Conservation (phyloP, 2,113 vertebrate genomes). For the Anolis sagrei region DNA sequence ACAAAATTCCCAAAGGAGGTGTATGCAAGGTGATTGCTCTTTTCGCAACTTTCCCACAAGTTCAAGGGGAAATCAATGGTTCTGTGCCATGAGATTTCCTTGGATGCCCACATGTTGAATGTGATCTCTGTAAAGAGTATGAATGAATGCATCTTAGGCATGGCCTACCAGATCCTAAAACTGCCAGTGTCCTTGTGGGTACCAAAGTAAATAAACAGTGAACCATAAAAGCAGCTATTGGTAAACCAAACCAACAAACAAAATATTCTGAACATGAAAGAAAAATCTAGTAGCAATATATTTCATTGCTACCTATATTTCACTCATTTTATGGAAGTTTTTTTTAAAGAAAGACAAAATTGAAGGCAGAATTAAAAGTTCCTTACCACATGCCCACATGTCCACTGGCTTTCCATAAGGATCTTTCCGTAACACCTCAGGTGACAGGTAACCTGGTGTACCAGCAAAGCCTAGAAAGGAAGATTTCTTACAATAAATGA, state of each 20-base stretch:
- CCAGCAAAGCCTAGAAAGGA: constrained; percentile 89
- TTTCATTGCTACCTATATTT: neutral
- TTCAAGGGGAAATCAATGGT: neutral
- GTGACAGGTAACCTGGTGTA: constrained; percentile 95
- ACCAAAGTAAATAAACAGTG: too few species aligned
- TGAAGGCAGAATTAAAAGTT: neutral
- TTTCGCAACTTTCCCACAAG: neutral
- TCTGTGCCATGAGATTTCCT: neutral
- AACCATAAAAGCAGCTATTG: neutral
- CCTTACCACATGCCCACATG: constrained; percentile 98
- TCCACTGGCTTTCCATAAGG: constrained; percentile 98
- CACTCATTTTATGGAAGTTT: neutral
- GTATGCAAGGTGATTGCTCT: too few species aligned
- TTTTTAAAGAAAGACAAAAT: neutral
- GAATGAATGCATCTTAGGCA: too few species aligned
- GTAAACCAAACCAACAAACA: neutral
- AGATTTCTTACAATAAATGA: neutral
- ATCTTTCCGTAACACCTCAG: constrained; percentile 95
- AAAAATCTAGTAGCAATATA: neutral
- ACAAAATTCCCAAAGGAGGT: too few species aligned
- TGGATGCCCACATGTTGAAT: neutral
- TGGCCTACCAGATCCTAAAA: too few species aligned
- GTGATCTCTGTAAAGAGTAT: neutral
- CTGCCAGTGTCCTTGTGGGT: too few species aligned
- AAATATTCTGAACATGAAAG: neutral